Base-by-base conservation (phyloP, 2,113 vertebrate species). In the Pyxicephalus adspersus region DNA sequence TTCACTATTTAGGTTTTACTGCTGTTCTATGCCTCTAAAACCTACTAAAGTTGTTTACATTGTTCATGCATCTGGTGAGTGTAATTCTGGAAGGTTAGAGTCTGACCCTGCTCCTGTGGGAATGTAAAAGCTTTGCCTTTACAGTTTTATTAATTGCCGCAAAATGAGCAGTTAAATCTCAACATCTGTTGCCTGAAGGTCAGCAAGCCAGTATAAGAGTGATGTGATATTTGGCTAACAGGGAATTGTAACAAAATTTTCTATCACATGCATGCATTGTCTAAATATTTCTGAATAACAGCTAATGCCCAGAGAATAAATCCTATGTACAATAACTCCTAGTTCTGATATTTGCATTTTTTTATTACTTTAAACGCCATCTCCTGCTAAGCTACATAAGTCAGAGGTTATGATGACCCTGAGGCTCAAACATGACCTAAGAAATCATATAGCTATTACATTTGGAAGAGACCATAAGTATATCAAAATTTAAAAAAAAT, bases 61-160 rank as follows among this genome's bases (percentile, higher is more conserved):
- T 89, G 84, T 54, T 75, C 77, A 84, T 85, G 83, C 81, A 79
- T 51, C 72, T 86, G 80, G 61, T 83, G 84, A 85, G 70, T 55
- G 77, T 77, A 76, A 22, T 61, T 38, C 73, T 70, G 83, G 72
- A 78, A 63, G 54, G 83, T 72, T 85, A 13, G 31, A 1, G 4
- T 80, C 63, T 64, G 83, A 76, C 66, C 26, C 65, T 68, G 84
- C 84, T 83, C 63, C 79, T 77, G 71, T 51, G 85, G 84, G 83
- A 85, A 61, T 22, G 65, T 23, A 71, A 0, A 17, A 65, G 58
- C 13, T 0, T 61, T 61, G 83, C 72, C 81, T 83, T 18, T 28
- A n/a, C 77, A 73, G 31, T 73, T 67, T 75, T 16, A 20, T 11
- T 84, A 74, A 60, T 70, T 84, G 84, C 55, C 80, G 64, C 79